Evolutionary conservation across 2,113 vertebrate species (phyloP), one percentile per base, ranked within the genome.

Genomic region (Terrapene triunguis): DNA sequence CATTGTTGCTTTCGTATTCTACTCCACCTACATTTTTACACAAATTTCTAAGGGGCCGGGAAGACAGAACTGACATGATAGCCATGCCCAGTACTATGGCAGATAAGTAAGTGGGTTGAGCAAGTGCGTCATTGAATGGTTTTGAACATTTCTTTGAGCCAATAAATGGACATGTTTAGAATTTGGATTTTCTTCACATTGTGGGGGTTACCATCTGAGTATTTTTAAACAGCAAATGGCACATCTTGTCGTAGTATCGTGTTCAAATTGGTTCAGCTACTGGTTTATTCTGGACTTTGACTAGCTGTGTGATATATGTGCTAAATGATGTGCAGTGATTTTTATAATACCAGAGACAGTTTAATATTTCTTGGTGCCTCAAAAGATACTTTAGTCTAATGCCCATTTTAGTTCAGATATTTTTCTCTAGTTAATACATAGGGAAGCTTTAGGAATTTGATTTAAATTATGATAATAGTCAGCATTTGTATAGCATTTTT

Each of bases 351-450:
- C 83, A 84, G 76, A 89, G 91, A 83, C 51, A 84, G 27, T 32
- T 55, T 5, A 57, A 62, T 93, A 9, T 88, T 94, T 92, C 79
- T 88, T 25, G 86, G 53, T 84, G 24, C 51, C 27, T 95, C 59
- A 10, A 0, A 1, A 42, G 78, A 89, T 89, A 57, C 54, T 72
- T 47, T 78, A 90, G 25, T 8, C 76, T 50, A 0, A 1, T 85
- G n/a, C 50, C 79, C 85, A 14, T 27, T 95, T 79, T 90, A 91
- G 47, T 38, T 85, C 53, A 48, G 10, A 25, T 50, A 27, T 83
- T 87, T 94, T 81, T 47, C 10, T 80, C 16, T 69, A 93, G 21
- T 79, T 92, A 90, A 89, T 54, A 94, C 90, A 85, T 79, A 94
- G 47, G 59, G 90, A 87, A 69, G 25, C 10, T 16, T 35, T 54